Evolutionary conservation across 2,113 vertebrate species (phyloP).

Genomic region (Ptilorrhoa leucosticta): DNA sequence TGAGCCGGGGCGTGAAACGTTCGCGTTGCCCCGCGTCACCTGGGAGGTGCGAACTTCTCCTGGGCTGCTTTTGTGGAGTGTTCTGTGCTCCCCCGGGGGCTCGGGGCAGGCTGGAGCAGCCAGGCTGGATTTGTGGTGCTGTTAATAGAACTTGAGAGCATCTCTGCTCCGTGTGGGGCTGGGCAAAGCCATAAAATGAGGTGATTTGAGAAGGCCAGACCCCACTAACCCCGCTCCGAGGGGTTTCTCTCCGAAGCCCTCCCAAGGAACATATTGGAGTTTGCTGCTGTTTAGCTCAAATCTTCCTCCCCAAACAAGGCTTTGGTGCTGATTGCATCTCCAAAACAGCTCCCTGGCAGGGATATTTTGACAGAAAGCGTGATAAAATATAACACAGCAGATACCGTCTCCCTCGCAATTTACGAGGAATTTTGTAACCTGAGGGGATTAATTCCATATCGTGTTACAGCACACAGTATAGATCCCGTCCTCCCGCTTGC

Average conservation of each 20-base stretch:
- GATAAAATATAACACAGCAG: slow-evolving; percentile 37
- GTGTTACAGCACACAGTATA: neutral
- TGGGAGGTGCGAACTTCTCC: neutral
- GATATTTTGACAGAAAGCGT: slow-evolving; percentile 38
- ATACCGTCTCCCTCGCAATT: neutral
- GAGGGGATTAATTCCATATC: slow-evolving; percentile 40
- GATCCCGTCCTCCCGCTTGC: neutral
- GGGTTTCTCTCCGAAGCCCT: neutral
- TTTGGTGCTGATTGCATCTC: slow-evolving; percentile 9
- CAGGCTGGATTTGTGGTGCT: neutral
- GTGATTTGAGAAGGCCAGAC: neutral
- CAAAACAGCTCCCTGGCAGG: slow-evolving; percentile 4
- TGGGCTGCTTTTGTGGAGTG: neutral
- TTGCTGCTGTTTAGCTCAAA: neutral
- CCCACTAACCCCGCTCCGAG: neutral
- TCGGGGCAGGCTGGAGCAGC: neutral
- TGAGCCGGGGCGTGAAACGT: accelerated
- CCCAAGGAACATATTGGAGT: neutral
- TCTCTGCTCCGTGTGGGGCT: neutral
- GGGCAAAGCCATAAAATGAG: neutral
- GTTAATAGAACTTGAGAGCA: neutral
- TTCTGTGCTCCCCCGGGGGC: neutral
- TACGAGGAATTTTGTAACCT: slow-evolving; percentile 18
- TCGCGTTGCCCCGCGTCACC: accelerated
- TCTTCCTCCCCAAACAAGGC: neutral